Percentiles rank a stretch among this genome's conserved stretches.
These are phyloP conservation scores for Monarcha castaneiventris DNA, from an alignment of 2,113 vertebrate genomes.

Conservation along the genomic window DNA sequence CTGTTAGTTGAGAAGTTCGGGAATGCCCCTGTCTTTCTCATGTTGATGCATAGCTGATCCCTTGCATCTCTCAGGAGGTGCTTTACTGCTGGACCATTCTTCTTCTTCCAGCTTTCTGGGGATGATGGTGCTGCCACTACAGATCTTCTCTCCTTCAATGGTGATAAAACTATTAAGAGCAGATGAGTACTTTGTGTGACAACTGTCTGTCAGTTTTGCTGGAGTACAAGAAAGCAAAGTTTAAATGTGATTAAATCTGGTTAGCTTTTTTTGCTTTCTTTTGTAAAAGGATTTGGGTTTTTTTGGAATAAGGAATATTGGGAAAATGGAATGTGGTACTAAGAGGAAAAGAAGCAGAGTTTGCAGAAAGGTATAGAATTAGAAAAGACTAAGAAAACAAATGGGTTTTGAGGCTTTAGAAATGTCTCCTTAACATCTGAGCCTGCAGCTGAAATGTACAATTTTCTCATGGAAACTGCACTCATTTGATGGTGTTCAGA, in stretches of 20 bases:
- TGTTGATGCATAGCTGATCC: not conserved
- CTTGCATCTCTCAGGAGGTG: not conserved
- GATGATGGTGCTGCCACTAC: not conserved
- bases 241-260: not conserved
- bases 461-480: not conserved
- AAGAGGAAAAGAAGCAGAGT: not conserved
- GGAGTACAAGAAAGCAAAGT: not conserved
- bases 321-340: not conserved
- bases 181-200: not conserved
- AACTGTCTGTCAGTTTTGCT: not conserved
- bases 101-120: not conserved
- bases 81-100: not conserved
- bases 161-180: not conserved
- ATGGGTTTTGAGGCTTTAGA: not conserved
- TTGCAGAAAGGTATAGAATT: not conserved
- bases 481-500: not conserved
- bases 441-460: not conserved
- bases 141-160: not conserved
- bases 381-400: not conserved
- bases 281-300: fast-evolving
- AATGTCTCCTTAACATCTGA: not conserved
- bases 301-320: not conserved
- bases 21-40: not conserved
- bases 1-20: not conserved
- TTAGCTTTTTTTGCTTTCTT: not conserved